Evolutionary conservation across 1,140 invertebrate species (phyloP), one percentile per base, ranked within the genome.

Genomic region (Drosophila dunni): DNA sequence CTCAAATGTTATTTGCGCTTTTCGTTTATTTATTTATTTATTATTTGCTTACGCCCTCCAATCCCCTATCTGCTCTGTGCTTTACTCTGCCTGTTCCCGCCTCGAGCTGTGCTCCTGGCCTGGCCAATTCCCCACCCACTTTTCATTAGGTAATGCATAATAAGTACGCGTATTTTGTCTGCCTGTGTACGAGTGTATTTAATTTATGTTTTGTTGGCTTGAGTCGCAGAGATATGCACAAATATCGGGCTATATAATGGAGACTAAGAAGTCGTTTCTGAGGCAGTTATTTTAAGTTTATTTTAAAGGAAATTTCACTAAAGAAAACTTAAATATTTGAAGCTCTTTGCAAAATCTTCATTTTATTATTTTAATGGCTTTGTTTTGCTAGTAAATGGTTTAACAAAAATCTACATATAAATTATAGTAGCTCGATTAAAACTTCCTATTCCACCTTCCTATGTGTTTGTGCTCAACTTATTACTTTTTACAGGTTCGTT

Each of bases 1-100:
- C 84, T 89, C 84, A 84, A 89, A 89, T 89, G 85, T 84, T 89
- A 89, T 89, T 89, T 89, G 84, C 80, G 84, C 84, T 89, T 89
- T 86, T 89, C 85, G 84, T 84, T 89, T 89, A 89, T 86, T 56
- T 56, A 56, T 64, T 89, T 89, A 89, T 89, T 89, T 89, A 89
- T 86, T 86, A 83, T 89, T 86, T 86, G 84, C 80, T 86, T 86
- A 83, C 76, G 79, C 79, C 48, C 40, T 5, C 6, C 60, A 67
- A 38, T 9, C 36, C 36, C 40, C 40, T 17, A 20, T 20, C 38
- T 13, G 24, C 44, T 38, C n/a, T 40, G 48, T 17, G 0, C 38
- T 9, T 53, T 24, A 3, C 3, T 20, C n/a, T 24, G 24, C 33
- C 54, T 42, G 33, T 15, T 36, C 51, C 54, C 51, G 53, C 24